These are phyloP conservation scores for Prietella phreatophila DNA, from an alignment of 2,113 vertebrate species.

Conservation along the genomic window DNA sequence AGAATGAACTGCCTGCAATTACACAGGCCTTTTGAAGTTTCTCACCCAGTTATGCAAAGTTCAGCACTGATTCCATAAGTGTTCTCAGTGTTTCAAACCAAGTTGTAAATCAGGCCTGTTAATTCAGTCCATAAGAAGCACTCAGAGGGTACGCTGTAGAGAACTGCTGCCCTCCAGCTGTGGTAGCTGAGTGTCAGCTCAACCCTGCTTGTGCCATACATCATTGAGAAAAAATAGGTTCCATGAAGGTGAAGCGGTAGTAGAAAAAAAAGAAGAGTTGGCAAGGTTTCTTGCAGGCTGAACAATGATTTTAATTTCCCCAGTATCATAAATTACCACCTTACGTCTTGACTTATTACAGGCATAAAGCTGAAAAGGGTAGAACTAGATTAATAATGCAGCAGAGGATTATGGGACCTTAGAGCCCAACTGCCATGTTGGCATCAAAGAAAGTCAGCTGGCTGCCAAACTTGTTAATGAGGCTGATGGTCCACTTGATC, in stretches of 20 bases:
- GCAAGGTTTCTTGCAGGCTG: conserved; percentile 60
- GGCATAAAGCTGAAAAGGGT: conserved; percentile 63
- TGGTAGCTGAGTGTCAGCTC: conserved; percentile 18
- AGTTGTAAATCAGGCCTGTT: conserved; percentile 24
- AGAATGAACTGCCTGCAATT: conserved; percentile 11
- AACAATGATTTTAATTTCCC: conserved; percentile 65
- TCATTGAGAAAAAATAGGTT: conserved; percentile 52
- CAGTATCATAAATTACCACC: conserved; percentile 61
- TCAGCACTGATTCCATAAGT: conserved; percentile 11
- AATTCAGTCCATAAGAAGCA: conserved; percentile 35
- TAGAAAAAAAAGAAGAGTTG: conserved; percentile 37
- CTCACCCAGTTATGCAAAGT: not conserved
- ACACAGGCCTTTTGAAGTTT: not conserved
- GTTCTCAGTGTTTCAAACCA: conserved; percentile 26
- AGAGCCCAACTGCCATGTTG: conserved; percentile 47
- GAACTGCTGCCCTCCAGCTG: conserved; percentile 12
- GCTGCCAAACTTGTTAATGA: conserved; percentile 28
- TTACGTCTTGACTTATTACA: conserved; percentile 60
- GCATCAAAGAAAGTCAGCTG: conserved; percentile 26
- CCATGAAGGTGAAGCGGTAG: conserved; percentile 54
- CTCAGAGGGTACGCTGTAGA: not conserved
- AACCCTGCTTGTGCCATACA: conserved; percentile 48
- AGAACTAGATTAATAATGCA: conserved; percentile 56
- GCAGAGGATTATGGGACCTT: conserved; percentile 47
- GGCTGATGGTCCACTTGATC: not conserved